A percentile compares a stretch with the other conserved stretches of the same genome.
phyloP scores from a whole-genome alignment of 2,113 vertebrate genomes.

The Oryzias javanicus region DNA sequence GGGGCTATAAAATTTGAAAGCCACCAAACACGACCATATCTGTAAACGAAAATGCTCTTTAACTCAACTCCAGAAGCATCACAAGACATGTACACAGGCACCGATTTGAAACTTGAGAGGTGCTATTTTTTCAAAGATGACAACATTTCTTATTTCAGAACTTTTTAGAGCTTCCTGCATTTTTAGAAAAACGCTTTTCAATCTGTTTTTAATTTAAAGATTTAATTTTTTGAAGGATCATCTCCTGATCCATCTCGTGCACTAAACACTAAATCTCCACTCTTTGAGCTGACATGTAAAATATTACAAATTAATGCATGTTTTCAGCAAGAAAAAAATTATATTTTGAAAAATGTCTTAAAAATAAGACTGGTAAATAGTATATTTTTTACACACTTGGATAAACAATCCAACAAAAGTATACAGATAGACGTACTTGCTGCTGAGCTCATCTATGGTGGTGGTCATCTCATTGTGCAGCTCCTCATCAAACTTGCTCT shows the following conservation, averaged over 20 bases:
- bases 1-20: not conserved
- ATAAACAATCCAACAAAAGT: no score
- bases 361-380: not conserved
- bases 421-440: constrained; percentile 76
- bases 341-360: no score
- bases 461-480: constrained; percentile 92
- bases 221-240: no score
- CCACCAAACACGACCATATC: not conserved
- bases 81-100: not conserved
- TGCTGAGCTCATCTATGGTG: constrained; percentile 91
- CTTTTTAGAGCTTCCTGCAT: no score
- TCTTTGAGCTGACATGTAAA: no score
- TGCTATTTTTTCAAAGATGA: not conserved
- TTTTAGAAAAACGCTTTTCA: not conserved
- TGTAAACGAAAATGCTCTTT: constrained; percentile 3
- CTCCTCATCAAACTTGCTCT: constrained; percentile 90
- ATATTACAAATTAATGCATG: no score
- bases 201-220: no score
- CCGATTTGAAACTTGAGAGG: constrained; percentile 1
- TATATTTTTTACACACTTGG: not conserved
- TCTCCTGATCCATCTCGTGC: no score
- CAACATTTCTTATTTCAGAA: not conserved
- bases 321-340: no score
- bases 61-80: not conserved
- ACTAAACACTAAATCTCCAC: no score